Evolutionary conservation across 2,797 vertebrate species (phyloP), one percentile per base, ranked within the genome.

Genomic region (Furcifer pardalis): DNA sequence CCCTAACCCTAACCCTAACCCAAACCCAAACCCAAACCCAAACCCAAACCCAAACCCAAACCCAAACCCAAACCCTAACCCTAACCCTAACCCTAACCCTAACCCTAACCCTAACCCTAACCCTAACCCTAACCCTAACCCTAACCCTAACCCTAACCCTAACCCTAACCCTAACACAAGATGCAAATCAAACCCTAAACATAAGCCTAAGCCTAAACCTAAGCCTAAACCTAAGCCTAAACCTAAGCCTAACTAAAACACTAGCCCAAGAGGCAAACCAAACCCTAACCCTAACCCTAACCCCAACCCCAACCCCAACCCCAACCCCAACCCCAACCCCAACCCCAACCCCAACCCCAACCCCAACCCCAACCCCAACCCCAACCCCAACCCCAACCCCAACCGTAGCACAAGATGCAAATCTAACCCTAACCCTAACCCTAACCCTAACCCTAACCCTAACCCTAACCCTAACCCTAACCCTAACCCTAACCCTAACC

Each of bases 401-500:
- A 65, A 65, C 25, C 63, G 5, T 65, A 65, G 12, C 63, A 27
- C 63, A 4, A 23, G n/a, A n/a, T n/a, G n/a, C n/a, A n/a, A n/a
- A n/a, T n/a, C n/a, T 65, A 65, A 65, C 63, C 63, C 63, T 65
- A 27, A 65, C 63, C 23, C 63, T 65, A 65, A 65, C 56, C 77
- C 35, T 69, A 69, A 35, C 66, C n/a, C 66, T 69, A 69, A 37
- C 66, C 77, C n/a, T 79, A 79, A 65, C 77, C 59, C 59, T 79
- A 79, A 79, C 59, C 60, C 35, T n/a, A 62, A 79, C n/a, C 59
- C 59, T 6, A 77, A 77, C 76, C n/a, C 63, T 12, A 69, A 69
- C 84, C 78, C 56, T 75, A 81, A 73, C 84, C 79, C 78, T 81
- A 86, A 65, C 84, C 66, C 66, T 35, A 69, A 69, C 63, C 63